These are phyloP conservation scores for Brevimyrus niger DNA, from an alignment of 2,113 vertebrate species.

Conservation along the genomic window DNA sequence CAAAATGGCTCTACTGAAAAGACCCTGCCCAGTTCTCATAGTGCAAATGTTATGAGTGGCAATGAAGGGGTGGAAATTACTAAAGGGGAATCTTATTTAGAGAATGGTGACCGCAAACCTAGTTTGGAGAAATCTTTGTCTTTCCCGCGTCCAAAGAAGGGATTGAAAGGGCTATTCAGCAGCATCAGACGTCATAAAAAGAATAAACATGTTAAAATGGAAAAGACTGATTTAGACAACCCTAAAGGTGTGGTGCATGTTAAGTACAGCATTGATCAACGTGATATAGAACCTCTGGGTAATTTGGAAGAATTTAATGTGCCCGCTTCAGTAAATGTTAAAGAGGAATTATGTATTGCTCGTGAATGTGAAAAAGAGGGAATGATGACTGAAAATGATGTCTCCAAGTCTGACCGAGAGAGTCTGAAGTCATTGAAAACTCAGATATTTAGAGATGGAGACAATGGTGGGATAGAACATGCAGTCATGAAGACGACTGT, in stretches of 20 bases:
- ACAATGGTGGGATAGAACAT: background rate
- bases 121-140: slow-evolving; percentile 55
- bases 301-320: slow-evolving; percentile 49
- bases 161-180: slow-evolving; percentile 83
- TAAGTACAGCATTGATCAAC: slow-evolving; percentile 28
- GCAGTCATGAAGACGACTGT: slow-evolving; percentile 22
- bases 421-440: slow-evolving; percentile 32
- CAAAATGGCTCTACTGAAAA: slow-evolving; percentile 29
- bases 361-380: slow-evolving; percentile 44
- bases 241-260: slow-evolving; percentile 49
- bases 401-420: slow-evolving; percentile 10
- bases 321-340: slow-evolving; percentile 47
- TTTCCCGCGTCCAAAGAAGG: slow-evolving; percentile 70
- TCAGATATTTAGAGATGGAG: slow-evolving; percentile 16
- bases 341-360: slow-evolving; percentile 30
- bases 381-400: slow-evolving; percentile 31
- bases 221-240: slow-evolving; percentile 55
- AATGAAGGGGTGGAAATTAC: slow-evolving; percentile 30
- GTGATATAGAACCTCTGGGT: slow-evolving; percentile 46
- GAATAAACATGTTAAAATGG: slow-evolving; percentile 61
- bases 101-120: slow-evolving; percentile 65
- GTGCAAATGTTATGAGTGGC: slow-evolving; percentile 45
- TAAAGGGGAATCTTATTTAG: slow-evolving; percentile 44
- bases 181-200: slow-evolving; percentile 84
- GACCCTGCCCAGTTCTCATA: slow-evolving; percentile 54